Percentiles rank a stretch among this genome's conserved stretches.
phyloP scores from a whole-genome alignment of 2,888 invertebrate genomes.

The Pogonocherus hispidulus region DNA sequence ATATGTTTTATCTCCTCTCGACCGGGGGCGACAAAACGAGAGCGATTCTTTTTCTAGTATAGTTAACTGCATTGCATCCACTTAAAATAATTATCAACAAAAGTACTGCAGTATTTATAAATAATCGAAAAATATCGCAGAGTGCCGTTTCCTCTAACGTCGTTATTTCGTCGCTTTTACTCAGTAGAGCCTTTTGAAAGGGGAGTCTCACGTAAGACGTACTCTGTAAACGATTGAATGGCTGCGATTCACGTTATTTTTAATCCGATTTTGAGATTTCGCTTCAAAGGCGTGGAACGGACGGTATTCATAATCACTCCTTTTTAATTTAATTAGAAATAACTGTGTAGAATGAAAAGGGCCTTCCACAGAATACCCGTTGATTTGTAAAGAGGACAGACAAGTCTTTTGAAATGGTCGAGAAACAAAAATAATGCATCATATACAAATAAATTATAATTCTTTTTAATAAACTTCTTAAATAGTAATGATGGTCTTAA shows the following conservation, averaged over 20 bases:
- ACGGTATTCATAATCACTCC: constrained; percentile 4
- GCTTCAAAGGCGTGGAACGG: neutral
- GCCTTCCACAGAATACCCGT: neutral
- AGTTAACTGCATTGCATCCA: too few relatives aligned
- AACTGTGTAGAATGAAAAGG: neutral
- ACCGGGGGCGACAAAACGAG: too few relatives aligned
- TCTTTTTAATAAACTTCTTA: too few relatives aligned
- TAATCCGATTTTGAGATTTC: constrained; percentile 10
- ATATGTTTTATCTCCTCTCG: too few relatives aligned
- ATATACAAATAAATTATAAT: too few relatives aligned
- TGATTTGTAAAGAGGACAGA: neutral
- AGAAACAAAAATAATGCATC: neutral
- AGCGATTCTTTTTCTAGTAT: too few relatives aligned
- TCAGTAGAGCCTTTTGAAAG: neutral
- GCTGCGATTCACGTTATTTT: constrained; percentile 2
- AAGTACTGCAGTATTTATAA: too few relatives aligned
- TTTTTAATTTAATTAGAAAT: constrained; percentile 7
- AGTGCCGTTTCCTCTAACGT: neutral
- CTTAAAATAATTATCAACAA: too few relatives aligned
- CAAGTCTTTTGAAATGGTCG: neutral
- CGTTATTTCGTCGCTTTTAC: neutral
- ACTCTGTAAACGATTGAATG: constrained; percentile 1
- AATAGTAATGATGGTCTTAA: too few relatives aligned
- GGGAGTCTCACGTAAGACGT: neutral
- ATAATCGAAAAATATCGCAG: neutral